These are phyloP conservation scores for Lissocephala sabroskyi DNA, from an alignment of 2,888 invertebrate genomes.

Conservation along the genomic window DNA sequence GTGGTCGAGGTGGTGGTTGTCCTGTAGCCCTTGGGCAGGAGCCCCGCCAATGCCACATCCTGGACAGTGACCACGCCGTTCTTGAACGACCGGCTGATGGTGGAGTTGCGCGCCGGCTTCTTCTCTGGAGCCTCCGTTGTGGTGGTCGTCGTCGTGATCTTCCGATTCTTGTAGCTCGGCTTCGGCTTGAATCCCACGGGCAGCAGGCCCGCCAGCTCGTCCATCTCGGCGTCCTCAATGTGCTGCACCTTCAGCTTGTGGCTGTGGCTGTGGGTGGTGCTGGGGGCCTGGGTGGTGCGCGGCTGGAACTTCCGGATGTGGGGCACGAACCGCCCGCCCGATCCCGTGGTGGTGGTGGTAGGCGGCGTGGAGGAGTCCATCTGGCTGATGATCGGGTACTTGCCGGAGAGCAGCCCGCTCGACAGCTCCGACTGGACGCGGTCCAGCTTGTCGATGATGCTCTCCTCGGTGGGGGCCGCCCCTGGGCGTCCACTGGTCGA, in stretches of 20 bases:
- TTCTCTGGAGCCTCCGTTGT: slow-evolving; percentile 35
- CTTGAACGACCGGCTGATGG: slow-evolving; percentile 74
- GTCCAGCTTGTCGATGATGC: slow-evolving; percentile 89
- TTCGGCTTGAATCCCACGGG: slow-evolving; percentile 76
- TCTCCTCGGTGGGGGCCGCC: slow-evolving; percentile 80
- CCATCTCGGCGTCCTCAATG: slow-evolving; percentile 72
- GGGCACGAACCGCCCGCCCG: slow-evolving; percentile 73
- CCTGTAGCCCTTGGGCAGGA: slow-evolving; percentile 77
- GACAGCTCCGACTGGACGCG: slow-evolving; percentile 88
- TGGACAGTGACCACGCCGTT: slow-evolving; percentile 75
- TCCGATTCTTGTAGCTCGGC: slow-evolving; percentile 51
- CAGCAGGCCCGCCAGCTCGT: slow-evolving; percentile 76
- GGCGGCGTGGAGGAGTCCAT: slow-evolving; percentile 73
- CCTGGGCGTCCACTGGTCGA: slow-evolving; percentile 7
- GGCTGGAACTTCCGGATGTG: slow-evolving; percentile 80
- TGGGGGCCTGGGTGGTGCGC: slow-evolving; percentile 68
- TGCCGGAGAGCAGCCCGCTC: slow-evolving; percentile 82
- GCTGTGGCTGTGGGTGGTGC: slow-evolving; percentile 71
- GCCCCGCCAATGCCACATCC: slow-evolving; percentile 73
- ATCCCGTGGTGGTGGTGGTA: slow-evolving; percentile 65
- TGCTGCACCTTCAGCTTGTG: slow-evolving; percentile 69
- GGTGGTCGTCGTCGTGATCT: slow-evolving; percentile 73
- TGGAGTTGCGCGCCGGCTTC: slow-evolving; percentile 68
- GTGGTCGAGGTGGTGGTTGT: slow-evolving; percentile 26
- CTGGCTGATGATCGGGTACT: slow-evolving; percentile 80